Conservation (phyloP, 2,113 vertebrate genomes). For the Thamnaconus septentrionalis region DNA sequence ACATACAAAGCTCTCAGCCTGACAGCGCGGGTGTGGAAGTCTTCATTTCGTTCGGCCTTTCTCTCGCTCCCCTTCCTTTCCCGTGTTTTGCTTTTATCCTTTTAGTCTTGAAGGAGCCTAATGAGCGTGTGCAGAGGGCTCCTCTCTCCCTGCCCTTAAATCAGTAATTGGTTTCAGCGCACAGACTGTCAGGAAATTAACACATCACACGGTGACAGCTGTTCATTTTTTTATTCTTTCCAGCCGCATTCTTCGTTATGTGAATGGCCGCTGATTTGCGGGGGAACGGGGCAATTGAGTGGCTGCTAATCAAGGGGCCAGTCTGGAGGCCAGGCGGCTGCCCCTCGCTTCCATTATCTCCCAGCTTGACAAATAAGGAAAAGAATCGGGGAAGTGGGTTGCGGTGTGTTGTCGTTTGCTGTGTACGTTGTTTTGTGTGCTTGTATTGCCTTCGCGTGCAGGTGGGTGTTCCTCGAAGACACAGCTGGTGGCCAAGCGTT, state of each 20-base stretch:
- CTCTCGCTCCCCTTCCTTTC: slow-evolving; percentile 72
- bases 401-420: slow-evolving; percentile 1
- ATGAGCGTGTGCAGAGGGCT: slow-evolving; percentile 94
- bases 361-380: slow-evolving; percentile 14
- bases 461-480: slow-evolving; percentile 25
- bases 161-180: slow-evolving; percentile 99
- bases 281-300: slow-evolving; percentile 96
- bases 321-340: slow-evolving; percentile 75
- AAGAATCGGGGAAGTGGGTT: slow-evolving; percentile 16
- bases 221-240: slow-evolving; percentile 83
- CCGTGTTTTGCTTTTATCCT: slow-evolving; percentile 95
- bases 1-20: slow-evolving; percentile 39
- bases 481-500: background rate
- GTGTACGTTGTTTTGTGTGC: slow-evolving; percentile 5
- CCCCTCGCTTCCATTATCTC: slow-evolving; percentile 37
- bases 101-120: slow-evolving; percentile 97
- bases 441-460: background rate
- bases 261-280: slow-evolving; percentile 96
- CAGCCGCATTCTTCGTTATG: slow-evolving; percentile 87
- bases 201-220: slow-evolving; percentile 99
- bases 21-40: slow-evolving; percentile 55
- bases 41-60: slow-evolving; percentile 41
- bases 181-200: slow-evolving; percentile 99
- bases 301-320: slow-evolving; percentile 91
- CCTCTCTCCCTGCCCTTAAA: slow-evolving; percentile 97